These are phyloP conservation scores for Aphaenogaster ashmeadi DNA, from an alignment of 1,140 invertebrate species.

Conservation along the genomic window DNA sequence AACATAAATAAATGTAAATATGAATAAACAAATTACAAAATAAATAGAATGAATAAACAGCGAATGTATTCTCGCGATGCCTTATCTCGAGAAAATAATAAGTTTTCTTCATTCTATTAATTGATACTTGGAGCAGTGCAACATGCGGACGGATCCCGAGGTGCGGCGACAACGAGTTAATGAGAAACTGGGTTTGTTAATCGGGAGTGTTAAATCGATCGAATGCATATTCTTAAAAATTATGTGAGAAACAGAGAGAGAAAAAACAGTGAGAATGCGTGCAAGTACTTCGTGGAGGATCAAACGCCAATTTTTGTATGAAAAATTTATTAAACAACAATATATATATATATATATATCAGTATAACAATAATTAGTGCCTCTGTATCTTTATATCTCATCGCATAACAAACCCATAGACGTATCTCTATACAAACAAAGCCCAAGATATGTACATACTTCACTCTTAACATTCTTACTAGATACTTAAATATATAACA, in stretches of 20 bases:
- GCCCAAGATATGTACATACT: slow-evolving; percentile 79
- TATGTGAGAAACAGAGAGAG: slow-evolving; percentile 61
- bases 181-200: slow-evolving; percentile 84
- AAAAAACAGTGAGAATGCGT: slow-evolving; percentile 67
- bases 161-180: slow-evolving; percentile 62
- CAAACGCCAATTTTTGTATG: slow-evolving; percentile 84
- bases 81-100: slow-evolving; percentile 51
- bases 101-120: slow-evolving; percentile 30
- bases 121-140: slow-evolving; percentile 41
- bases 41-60: slow-evolving; percentile 23
- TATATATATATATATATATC: slow-evolving; percentile 68
- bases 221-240: slow-evolving; percentile 54
- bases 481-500: slow-evolving; percentile 83
- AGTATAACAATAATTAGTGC: slow-evolving; percentile 81
- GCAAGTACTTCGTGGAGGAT: slow-evolving; percentile 79
- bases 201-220: slow-evolving; percentile 75
- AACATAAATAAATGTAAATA: background rate
- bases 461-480: slow-evolving; percentile 81
- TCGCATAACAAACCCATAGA: slow-evolving; percentile 85
- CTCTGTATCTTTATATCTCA: slow-evolving; percentile 73
- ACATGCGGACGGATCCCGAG: slow-evolving; percentile 49
- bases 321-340: slow-evolving; percentile 86
- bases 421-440: slow-evolving; percentile 79
- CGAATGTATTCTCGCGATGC: slow-evolving; percentile 34
- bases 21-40: background rate